Evolutionary conservation across 2,113 vertebrate species (phyloP).

Genomic region (Archilochus colubris): DNA sequence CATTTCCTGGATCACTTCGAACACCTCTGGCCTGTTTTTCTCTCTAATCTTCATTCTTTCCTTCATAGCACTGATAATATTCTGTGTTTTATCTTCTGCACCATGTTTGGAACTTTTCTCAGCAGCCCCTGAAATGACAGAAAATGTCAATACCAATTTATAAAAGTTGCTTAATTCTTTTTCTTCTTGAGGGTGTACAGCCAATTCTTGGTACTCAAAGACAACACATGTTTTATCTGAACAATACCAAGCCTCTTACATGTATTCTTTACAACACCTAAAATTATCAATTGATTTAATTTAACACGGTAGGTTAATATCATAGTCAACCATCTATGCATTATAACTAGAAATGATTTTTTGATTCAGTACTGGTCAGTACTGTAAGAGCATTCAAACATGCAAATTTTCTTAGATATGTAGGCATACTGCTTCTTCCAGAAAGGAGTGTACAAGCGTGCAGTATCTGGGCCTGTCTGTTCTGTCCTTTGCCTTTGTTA

Average conservation of each 20-base stretch:
- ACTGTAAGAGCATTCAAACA: not conserved
- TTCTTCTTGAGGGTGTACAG: not conserved
- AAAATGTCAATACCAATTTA: not conserved
- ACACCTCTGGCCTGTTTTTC: conserved; percentile 94
- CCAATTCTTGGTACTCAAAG: not conserved
- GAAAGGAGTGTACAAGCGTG: not conserved
- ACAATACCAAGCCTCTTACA: not conserved
- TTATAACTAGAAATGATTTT: not conserved
- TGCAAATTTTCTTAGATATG: not conserved
- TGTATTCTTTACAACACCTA: not conserved
- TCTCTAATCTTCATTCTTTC: conserved; percentile 98
- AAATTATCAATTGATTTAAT: not conserved
- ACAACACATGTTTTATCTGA: not conserved
- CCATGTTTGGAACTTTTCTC: conserved; percentile 99
- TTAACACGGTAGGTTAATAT: not conserved
- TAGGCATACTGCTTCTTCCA: not conserved
- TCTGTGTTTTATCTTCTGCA: conserved; percentile 96
- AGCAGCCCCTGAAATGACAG: conserved; percentile 85
- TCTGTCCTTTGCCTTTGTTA: not conserved
- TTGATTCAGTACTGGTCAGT: not conserved
- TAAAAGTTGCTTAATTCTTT: not conserved
- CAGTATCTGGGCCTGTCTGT: not conserved
- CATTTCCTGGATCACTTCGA: conserved; percentile 95
- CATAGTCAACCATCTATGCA: not conserved
- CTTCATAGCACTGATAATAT: conserved; percentile 98